Base-by-base conservation (phyloP, 2,888 invertebrate genomes). In the Nebria brevicollis region DNA sequence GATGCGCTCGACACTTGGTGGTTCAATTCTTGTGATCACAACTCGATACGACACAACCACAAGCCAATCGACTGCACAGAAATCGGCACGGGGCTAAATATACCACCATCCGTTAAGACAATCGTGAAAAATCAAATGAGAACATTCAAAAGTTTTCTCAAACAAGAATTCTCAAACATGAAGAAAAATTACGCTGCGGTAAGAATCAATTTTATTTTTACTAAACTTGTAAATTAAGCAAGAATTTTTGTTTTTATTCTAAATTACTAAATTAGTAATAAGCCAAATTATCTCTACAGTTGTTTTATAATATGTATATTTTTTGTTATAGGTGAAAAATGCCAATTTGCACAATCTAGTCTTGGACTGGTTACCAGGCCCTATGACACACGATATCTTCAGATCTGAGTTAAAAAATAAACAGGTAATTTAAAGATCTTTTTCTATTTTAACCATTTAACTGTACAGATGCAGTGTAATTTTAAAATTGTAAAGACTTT, bases 11-110 rank as follows among this genome's bases (percentile, higher is more conserved):
- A 79, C 25, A 26, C 42, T 7, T 79, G 79, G 79, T 79, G 79
- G 79, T 75, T 66, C 66, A 75, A 79, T 64, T 65, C 79, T 6
- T 79, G 79, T 65, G 77, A 72, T 34, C 11, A 72, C 77, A 10
- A 26, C 65, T 8, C 8, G 8, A 7, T 54, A 54, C 20, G 70
- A 26, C 70, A 70, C 34, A 11, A 70, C 25, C 70, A 70, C 70
- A 20, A 13, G 13, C 15, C 70, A 26, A 25, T 26, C 54, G 13
- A 54, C 7, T 54, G 54, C 54, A 54, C 54, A 13, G 8, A 3
- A 54, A 7, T 54, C 54, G 8, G 7, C 54, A 54, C 54, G 54
- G 54, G 54, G 2, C 2, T 54, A 54, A 54, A 54, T 7, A 54
- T 8, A 54, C 54, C 54, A 54, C 54, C 4, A 54, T 5, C 54